phyloP scores from a whole-genome alignment of 2,113 vertebrate species.

The Circaetus gallicus region DNA sequence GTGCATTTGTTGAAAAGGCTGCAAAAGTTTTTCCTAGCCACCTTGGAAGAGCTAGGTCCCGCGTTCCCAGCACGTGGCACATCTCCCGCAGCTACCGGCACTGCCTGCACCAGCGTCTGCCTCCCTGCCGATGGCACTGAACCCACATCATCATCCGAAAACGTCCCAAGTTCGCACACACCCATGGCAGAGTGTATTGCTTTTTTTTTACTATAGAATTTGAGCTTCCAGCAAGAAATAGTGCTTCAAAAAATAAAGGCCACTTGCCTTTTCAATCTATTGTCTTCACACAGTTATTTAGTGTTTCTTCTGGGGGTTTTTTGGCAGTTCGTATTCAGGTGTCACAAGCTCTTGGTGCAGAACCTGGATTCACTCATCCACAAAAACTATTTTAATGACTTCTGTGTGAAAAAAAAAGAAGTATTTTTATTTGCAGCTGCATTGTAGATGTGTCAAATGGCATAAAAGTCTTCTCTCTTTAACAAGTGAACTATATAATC shows the following conservation, averaged over 20 bases:
- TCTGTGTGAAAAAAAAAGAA: background rate
- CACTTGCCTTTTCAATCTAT: background rate
- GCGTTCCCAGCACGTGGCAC: background rate
- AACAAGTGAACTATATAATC: background rate
- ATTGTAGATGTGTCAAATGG: background rate
- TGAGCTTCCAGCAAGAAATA: background rate
- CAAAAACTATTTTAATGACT: background rate
- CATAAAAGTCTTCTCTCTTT: background rate
- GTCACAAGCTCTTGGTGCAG: background rate
- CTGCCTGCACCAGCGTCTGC: accelerated
- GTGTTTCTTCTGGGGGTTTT: background rate
- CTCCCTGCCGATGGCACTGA: background rate
- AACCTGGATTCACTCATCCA: background rate
- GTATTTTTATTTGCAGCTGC: slow-evolving; percentile 8
- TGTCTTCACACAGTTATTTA: background rate
- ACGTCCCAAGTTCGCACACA: background rate
- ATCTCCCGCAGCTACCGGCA: background rate
- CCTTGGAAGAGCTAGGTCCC: background rate
- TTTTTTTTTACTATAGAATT: background rate
- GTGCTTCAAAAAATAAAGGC: background rate
- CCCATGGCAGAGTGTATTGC: background rate
- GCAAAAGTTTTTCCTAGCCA: background rate
- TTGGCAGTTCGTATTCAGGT: background rate
- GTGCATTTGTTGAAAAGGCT: background rate
- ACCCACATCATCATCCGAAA: accelerated